A percentile compares a stretch with the other conserved stretches of the same genome.
These are phyloP conservation scores for Orycteropus afer DNA, from an alignment of 2,113 vertebrate species.

Conservation along the genomic window DNA sequence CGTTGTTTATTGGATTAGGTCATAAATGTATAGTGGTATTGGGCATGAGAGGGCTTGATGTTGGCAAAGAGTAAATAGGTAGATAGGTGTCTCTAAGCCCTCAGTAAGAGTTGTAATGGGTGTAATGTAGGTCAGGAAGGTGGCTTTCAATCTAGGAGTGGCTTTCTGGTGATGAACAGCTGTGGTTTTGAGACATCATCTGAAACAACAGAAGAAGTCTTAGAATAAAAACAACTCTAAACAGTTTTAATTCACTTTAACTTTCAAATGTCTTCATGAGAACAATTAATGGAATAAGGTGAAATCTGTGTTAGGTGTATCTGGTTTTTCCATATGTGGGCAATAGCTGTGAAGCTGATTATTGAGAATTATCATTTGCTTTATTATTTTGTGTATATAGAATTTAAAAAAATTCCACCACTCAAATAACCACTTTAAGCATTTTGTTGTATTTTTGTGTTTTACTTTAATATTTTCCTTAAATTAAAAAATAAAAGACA, in stretches of 20 bases:
- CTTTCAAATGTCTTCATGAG: neutral
- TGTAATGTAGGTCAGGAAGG: neutral
- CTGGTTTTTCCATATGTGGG: neutral
- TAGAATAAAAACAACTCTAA: neutral
- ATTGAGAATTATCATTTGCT: neutral
- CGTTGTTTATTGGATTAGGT: neutral
- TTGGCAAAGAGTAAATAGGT: neutral
- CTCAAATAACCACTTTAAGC: neutral
- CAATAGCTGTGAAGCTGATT: neutral
- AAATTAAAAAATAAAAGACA: no score
- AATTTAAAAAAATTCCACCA: neutral
- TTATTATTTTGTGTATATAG: neutral
- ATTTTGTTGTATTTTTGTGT: neutral
- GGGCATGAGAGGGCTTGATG: neutral
- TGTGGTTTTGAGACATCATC: neutral
- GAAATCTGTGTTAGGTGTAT: neutral
- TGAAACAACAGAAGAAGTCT: neutral
- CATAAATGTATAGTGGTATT: neutral
- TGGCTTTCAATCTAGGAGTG: neutral
- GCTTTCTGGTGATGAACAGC: neutral
- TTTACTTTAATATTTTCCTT: no score
- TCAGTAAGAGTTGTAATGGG: no score
- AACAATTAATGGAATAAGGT: neutral
- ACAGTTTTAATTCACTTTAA: neutral
- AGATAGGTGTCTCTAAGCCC: accelerated